Base-by-base conservation (phyloP, 2,113 vertebrate species). In the Rhinopomastus cyanomelas region DNA sequence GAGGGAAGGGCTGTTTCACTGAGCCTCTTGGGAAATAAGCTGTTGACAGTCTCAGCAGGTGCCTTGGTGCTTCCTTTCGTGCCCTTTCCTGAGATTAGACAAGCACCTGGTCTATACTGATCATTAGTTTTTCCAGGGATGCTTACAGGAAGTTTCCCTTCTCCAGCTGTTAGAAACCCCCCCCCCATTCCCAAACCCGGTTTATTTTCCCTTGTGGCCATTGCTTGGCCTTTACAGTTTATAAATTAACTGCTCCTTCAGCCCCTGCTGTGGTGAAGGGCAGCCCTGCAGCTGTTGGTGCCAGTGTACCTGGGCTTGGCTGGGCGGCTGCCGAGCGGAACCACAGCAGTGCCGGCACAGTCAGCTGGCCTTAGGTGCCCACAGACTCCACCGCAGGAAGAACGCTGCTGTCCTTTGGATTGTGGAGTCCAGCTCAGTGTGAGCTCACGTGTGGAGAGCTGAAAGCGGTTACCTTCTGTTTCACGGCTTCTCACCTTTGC, bases 71-170 rank as follows among this genome's bases (percentile, higher is more conserved):
- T 77, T 73, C n/a, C 12, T 69, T 8, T 42, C 1, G 0, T 71
- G 16, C 6, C 19, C 13, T 46, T 60, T 32, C 32, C 46, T n/a
- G n/a, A 42, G 51, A 42, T 20, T 51, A 62, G 55, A 65, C 66
- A 67, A 84, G 25, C 53, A 69, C 6, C 32, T 10, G 80, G 62
- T 10, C 48, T 48, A 14, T 49, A 14, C 42, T 27, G 37, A 44
- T 67, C 25, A 15, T 22, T 46, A 2, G 1, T 3, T 65, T 37
- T 46, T 57, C 48, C 13, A 23, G 25, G 1, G 2, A 5, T n/a
- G n/a, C 19, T 81, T 68, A 22, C 12, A 26, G 39, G 44, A 68
- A 30, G n/a, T 65, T 48, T 85, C 26, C 15, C 30, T 18, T 46
- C 10, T 81, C 62, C 32, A 32, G 37, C 65, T 75, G 26, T 56